Conservation (phyloP, 2,113 vertebrate species). For the Pteropus alecto region DNA sequence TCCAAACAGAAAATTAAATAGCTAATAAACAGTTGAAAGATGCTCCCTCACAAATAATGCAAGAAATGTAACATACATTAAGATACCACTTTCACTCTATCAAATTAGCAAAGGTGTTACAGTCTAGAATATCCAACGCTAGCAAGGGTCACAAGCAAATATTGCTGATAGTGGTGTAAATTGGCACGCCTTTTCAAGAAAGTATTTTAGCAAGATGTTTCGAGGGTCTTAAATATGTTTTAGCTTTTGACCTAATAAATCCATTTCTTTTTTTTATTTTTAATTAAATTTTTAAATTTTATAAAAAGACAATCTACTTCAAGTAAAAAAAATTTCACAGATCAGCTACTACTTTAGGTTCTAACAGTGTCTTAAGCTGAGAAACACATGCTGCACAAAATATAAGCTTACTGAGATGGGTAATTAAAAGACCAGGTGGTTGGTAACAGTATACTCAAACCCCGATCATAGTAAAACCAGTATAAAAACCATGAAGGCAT, state of each 20-base stretch:
- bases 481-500: constrained; percentile 68
- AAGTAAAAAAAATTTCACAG: constrained; percentile 85
- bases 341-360: constrained; percentile 74
- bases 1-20: not conserved
- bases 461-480: constrained; percentile 68
- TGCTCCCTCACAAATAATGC: not conserved
- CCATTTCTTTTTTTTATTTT: too few relatives aligned
- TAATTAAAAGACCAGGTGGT: constrained; percentile 69
- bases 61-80: not conserved
- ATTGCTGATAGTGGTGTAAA: not conserved
- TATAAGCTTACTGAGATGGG: constrained; percentile 59
- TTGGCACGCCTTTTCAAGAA: not conserved
- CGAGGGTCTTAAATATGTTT: not conserved
- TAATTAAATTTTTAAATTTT: too few relatives aligned
- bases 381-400: constrained; percentile 77
- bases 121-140: not conserved
- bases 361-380: constrained; percentile 83
- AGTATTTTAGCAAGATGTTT: not conserved
- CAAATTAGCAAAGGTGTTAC: not conserved
- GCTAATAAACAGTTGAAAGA: not conserved
- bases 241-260: not conserved
- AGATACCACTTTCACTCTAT: not conserved
- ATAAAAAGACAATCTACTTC: constrained; percentile 76
- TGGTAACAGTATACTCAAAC: constrained; percentile 61
- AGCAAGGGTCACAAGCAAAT: not conserved